Conservation (phyloP, 2,888 invertebrate genomes). For the Cephus runcator region DNA sequence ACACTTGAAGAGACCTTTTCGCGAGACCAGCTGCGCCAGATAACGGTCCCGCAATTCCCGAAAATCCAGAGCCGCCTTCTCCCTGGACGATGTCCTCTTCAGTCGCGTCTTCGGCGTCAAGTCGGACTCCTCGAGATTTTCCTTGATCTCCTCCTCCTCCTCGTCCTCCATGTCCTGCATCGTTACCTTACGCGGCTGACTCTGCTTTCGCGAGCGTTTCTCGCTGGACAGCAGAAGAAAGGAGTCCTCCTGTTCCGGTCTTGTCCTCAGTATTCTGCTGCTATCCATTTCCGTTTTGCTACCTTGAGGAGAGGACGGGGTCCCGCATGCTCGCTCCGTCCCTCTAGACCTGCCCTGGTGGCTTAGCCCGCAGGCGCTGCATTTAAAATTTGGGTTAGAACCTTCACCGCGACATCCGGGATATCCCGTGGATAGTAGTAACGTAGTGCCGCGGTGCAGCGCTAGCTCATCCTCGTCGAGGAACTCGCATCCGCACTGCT, state of each 20-base stretch:
- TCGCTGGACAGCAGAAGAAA: constrained; percentile 25
- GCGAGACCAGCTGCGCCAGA: constrained; percentile 58
- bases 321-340: constrained; percentile 23
- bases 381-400: constrained; percentile 7
- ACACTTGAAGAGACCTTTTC: constrained; percentile 52
- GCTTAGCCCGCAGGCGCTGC: constrained; percentile 17
- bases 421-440: constrained; percentile 4
- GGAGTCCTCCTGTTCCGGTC: constrained; percentile 14
- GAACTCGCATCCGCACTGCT: constrained; percentile 53
- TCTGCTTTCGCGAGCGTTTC: constrained; percentile 68
- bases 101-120: neutral
- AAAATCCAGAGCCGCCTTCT: constrained; percentile 14
- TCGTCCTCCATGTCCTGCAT: constrained; percentile 35
- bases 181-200: constrained; percentile 66
- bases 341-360: constrained; percentile 36
- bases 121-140: neutral
- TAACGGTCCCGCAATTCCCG: constrained; percentile 59
- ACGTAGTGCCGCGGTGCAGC: constrained; percentile 59
- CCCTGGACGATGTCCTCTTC: constrained; percentile 1
- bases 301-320: constrained; percentile 32
- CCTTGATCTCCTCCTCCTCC: constrained; percentile 25
- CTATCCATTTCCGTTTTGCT: constrained; percentile 25
- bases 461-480: constrained; percentile 34
- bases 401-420: constrained; percentile 3
- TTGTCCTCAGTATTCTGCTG: constrained; percentile 22